Percentiles rank a stretch among this genome's conserved stretches.
Evolutionary conservation across 2,797 vertebrate genomes (phyloP).

Genomic region (Uromys caudimaculatus): DNA sequence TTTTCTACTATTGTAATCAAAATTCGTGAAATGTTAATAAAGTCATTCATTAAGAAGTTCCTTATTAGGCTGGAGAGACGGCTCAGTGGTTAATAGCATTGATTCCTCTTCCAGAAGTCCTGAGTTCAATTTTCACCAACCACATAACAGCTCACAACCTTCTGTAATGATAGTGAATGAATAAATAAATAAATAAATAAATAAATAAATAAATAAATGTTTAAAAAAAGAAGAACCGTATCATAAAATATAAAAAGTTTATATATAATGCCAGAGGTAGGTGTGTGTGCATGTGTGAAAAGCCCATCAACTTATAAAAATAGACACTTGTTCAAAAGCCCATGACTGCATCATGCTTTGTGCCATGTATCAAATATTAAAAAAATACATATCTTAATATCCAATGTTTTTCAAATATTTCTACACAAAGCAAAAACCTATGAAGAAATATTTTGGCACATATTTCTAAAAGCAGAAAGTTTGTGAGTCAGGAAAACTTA

Average conservation of each 20-base stretch:
- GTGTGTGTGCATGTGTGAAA: background rate
- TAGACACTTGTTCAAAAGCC: background rate
- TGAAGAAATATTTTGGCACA: background rate
- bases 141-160: background rate
- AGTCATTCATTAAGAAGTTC: background rate
- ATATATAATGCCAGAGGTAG: background rate
- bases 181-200: too few relatives aligned
- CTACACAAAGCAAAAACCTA: background rate
- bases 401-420: background rate
- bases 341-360: background rate
- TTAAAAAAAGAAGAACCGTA: background rate
- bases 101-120: background rate
- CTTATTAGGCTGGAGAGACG: background rate
- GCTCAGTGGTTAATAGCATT: background rate
- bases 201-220: background rate
- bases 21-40: constrained; percentile 12
- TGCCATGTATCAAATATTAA: background rate
- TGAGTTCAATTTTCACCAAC: background rate
- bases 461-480: background rate
- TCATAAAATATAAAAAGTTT: background rate
- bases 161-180: too few relatives aligned
- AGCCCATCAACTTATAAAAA: background rate
- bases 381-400: too few relatives aligned
- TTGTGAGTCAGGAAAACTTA: background rate
- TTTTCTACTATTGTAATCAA: constrained; percentile 27